A percentile compares a stretch with the other conserved stretches of the same genome.
phyloP scores from a whole-genome alignment of 2,113 vertebrate genomes.

The Cyphomyrus plagiostoma region DNA sequence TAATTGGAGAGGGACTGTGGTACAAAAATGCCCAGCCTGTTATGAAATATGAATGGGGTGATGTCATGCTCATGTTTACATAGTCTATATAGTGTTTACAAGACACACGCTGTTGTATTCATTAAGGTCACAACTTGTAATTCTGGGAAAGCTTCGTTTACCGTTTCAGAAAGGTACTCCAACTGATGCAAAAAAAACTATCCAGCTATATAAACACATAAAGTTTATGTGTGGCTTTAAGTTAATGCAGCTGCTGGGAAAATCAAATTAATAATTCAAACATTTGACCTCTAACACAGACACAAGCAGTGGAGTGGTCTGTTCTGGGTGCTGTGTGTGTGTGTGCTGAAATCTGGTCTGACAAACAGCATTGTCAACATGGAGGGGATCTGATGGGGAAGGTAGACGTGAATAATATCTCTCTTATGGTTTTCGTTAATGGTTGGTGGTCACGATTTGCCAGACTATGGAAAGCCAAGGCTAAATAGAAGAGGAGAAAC shows the following conservation, averaged over 20 bases:
- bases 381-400: conserved; percentile 65
- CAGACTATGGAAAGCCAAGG: background rate
- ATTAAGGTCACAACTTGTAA: background rate
- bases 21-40: background rate
- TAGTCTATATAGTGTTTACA: background rate
- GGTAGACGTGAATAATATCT: background rate
- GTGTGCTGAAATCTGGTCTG: background rate
- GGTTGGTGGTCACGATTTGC: background rate
- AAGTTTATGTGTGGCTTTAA: background rate
- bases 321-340: background rate
- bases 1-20: background rate
- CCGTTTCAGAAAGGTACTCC: background rate
- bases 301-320: background rate
- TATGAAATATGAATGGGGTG: background rate
- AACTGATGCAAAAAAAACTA: background rate
- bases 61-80: background rate
- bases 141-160: background rate
- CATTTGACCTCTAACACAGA: background rate
- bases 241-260: background rate
- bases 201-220: background rate
- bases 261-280: background rate
- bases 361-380: conserved; percentile 70
- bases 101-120: background rate
- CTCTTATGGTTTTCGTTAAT: background rate
- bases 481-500: background rate